A percentile compares a stretch with the other conserved stretches of the same genome.
phyloP scores from a whole-genome alignment of 2,113 vertebrate genomes.

The Fregetta grallaria region DNA sequence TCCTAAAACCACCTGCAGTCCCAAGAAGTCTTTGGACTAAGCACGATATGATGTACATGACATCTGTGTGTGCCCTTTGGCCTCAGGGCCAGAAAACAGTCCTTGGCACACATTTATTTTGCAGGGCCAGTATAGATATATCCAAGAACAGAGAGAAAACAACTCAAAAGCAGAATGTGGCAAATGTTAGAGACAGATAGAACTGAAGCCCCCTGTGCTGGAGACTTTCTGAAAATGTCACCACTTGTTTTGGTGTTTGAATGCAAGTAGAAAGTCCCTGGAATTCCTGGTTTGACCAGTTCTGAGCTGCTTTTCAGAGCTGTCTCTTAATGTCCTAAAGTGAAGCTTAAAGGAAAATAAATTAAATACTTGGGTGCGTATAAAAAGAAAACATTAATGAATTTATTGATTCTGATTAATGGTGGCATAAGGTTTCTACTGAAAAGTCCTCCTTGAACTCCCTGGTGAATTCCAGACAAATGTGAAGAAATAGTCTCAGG shows the following conservation, averaged over 20 bases:
- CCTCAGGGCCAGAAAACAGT: neutral
- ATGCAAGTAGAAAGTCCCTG: neutral
- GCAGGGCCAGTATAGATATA: neutral
- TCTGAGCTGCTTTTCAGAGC: neutral
- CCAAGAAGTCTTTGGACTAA: neutral
- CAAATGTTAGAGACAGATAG: neutral
- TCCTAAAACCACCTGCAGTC: neutral
- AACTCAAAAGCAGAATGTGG: neutral
- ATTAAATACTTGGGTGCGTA: neutral
- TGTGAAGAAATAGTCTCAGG: neutral
- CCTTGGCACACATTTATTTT: neutral
- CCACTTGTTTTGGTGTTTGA: neutral
- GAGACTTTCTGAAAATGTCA: neutral
- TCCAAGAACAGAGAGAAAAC: neutral
- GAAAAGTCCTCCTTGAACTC: neutral
- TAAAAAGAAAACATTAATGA: neutral
- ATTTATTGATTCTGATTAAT: neutral
- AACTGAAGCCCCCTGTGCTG: neutral
- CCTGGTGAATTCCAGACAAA: neutral
- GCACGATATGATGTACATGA: fast-evolving
- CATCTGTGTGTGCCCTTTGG: neutral
- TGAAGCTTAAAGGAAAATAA: neutral
- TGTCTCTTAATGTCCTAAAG: neutral
- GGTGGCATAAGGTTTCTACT: neutral
- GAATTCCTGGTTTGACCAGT: neutral